phyloP scores from a whole-genome alignment of 2,888 invertebrate species.

The Dynastes grantii region DNA sequence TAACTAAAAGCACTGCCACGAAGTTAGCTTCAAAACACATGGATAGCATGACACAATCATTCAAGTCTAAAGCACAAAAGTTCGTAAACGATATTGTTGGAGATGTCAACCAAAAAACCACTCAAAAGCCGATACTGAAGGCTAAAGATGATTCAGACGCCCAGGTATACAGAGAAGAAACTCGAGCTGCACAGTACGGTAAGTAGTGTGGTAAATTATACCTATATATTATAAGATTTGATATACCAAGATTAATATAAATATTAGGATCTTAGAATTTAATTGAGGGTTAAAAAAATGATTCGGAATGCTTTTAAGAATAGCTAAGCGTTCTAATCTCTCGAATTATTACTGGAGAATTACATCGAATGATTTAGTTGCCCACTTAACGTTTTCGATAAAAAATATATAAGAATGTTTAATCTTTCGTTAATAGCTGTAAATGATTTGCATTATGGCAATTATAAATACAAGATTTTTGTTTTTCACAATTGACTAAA shows the following conservation, averaged over 20 bases:
- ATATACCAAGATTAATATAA: not conserved
- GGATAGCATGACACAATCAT: slow-evolving; percentile 78
- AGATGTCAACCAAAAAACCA: slow-evolving; percentile 72
- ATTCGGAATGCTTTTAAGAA: no score
- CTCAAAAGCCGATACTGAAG: slow-evolving; percentile 70
- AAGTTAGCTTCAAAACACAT: slow-evolving; percentile 77
- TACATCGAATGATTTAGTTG: no score
- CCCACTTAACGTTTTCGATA: no score
- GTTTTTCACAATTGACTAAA: no score
- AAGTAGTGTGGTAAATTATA: slow-evolving; percentile 65
- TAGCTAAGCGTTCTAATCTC: no score
- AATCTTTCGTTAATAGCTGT: no score
- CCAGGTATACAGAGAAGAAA: slow-evolving; percentile 81
- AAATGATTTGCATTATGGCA: no score
- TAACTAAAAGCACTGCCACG: slow-evolving; percentile 67
- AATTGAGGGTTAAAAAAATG: no score
- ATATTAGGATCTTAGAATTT: not conserved
- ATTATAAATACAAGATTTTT: no score
- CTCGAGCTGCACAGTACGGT: slow-evolving; percentile 82
- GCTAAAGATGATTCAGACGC: slow-evolving; percentile 72
- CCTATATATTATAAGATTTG: not conserved
- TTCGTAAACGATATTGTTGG: slow-evolving; percentile 79
- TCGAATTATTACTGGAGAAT: no score
- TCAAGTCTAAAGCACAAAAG: slow-evolving; percentile 80
- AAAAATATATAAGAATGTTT: no score